A percentile compares a stretch with the other conserved stretches of the same genome.
These are phyloP conservation scores for Drosophila anceps DNA, from an alignment of 2,888 invertebrate species.

Conservation along the genomic window DNA sequence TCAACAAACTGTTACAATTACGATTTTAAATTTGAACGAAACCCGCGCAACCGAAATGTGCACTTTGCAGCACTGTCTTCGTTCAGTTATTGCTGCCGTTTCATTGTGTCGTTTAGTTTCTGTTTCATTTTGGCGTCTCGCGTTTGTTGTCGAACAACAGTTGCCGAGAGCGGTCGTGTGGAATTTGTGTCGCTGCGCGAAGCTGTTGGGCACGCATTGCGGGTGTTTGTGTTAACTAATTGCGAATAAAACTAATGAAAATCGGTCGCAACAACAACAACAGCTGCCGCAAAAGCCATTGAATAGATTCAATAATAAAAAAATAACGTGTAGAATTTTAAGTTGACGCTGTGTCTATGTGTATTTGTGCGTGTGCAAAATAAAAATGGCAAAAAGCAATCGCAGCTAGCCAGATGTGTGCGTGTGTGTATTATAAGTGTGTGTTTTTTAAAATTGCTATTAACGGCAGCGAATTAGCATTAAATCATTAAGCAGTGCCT, in stretches of 20 bases:
- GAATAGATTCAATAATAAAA: constrained; percentile 46
- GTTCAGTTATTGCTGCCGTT: constrained; percentile 35
- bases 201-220: constrained; percentile 39
- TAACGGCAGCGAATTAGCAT: constrained; percentile 55
- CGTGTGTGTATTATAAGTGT: constrained; percentile 6
- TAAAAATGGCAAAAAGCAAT: constrained; percentile 45
- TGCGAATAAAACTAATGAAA: constrained; percentile 54
- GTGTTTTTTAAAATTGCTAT: constrained; percentile 13
- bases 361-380: constrained; percentile 34
- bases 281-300: constrained; percentile 33
- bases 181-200: constrained; percentile 33
- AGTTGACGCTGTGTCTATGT: constrained; percentile 33
- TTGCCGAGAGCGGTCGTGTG: constrained; percentile 41
- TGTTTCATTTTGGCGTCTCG: constrained; percentile 29
- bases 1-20: not conserved
- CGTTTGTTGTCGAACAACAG: constrained; percentile 50
- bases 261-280: constrained; percentile 24
- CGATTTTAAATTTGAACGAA: constrained; percentile 19
- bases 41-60: not conserved
- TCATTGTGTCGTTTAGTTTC: constrained; percentile 24
- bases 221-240: constrained; percentile 50
- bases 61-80: constrained; percentile 38
- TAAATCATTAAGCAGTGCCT: constrained; percentile 46
- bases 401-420: constrained; percentile 40
- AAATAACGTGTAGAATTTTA: constrained; percentile 35